Conservation (phyloP, 1,140 invertebrate genomes). For the Ceratina australensis region DNA sequence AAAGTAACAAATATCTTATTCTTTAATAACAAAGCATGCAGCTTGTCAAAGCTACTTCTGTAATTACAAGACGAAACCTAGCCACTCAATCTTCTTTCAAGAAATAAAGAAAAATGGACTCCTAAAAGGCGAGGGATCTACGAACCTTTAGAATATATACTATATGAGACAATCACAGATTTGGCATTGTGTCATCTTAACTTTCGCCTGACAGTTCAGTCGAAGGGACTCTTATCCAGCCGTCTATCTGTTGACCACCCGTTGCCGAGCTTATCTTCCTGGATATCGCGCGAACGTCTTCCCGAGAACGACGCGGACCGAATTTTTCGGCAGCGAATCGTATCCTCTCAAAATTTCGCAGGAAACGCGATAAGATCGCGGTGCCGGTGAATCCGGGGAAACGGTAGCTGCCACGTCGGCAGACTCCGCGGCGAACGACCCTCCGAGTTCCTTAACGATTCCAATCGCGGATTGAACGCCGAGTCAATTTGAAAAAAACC, state of each 20-base stretch:
- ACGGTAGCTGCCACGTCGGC: constrained; percentile 22
- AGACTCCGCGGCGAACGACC: constrained; percentile 21
- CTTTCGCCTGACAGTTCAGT: background rate
- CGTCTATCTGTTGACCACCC: constrained; percentile 4
- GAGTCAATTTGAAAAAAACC: too few relatives aligned
- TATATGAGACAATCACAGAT: background rate
- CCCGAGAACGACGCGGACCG: constrained; percentile 17
- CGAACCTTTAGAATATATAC: too few relatives aligned
- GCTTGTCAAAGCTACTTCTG: too few relatives aligned
- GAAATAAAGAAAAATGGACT: too few relatives aligned
- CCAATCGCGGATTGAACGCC: background rate
- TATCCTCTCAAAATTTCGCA: constrained; percentile 43
- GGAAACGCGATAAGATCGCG: constrained; percentile 54
- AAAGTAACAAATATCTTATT: too few relatives aligned
- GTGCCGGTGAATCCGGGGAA: constrained; percentile 13
- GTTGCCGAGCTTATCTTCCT: constrained; percentile 42
- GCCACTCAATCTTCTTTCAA: background rate
- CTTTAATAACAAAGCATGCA: too few relatives aligned
- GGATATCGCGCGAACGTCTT: constrained; percentile 53
- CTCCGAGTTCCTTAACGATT: background rate
- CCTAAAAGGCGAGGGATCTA: too few relatives aligned
- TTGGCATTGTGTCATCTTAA: background rate
- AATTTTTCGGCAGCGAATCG: constrained; percentile 48
- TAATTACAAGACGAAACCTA: too few relatives aligned
- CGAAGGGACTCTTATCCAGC: constrained; percentile 3